Conservation (phyloP, 2,888 invertebrate species). For the Geotrupes spiniger region DNA sequence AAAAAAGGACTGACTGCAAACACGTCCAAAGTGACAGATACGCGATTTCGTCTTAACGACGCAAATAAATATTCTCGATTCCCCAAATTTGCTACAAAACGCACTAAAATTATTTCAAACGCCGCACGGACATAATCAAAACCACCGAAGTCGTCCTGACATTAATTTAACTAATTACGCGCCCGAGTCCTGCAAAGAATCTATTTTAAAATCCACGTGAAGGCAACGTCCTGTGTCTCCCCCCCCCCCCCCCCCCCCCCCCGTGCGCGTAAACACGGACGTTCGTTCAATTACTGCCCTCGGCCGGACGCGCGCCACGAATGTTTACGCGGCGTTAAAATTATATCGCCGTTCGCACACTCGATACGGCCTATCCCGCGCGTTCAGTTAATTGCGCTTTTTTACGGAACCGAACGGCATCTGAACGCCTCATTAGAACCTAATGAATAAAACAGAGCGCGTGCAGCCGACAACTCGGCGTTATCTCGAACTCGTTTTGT, state of each 20-base stretch:
- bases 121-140: too few species aligned
- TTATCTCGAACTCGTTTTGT: not conserved
- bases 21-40: too few species aligned
- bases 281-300: not conserved
- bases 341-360: not conserved
- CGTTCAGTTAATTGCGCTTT: not conserved
- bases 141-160: slow-evolving; percentile 15
- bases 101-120: too few species aligned
- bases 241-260: not conserved
- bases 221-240: slow-evolving; percentile 8
- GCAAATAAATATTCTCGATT: too few species aligned
- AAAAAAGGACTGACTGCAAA: too few species aligned
- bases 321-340: not conserved
- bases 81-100: too few species aligned
- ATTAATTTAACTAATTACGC: slow-evolving; percentile 22
- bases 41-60: too few species aligned
- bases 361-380: not conserved
- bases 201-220: slow-evolving; percentile 12
- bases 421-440: slow-evolving; percentile 25
- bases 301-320: not conserved
- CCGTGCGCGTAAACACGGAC: not conserved
- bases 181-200: slow-evolving; percentile 6
- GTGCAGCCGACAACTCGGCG: not conserved
- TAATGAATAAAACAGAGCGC: slow-evolving; percentile 29
- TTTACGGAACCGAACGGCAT: slow-evolving; percentile 13